These are phyloP conservation scores for Theristicus caerulescens DNA, from an alignment of 2,113 vertebrate species.

Conservation along the genomic window DNA sequence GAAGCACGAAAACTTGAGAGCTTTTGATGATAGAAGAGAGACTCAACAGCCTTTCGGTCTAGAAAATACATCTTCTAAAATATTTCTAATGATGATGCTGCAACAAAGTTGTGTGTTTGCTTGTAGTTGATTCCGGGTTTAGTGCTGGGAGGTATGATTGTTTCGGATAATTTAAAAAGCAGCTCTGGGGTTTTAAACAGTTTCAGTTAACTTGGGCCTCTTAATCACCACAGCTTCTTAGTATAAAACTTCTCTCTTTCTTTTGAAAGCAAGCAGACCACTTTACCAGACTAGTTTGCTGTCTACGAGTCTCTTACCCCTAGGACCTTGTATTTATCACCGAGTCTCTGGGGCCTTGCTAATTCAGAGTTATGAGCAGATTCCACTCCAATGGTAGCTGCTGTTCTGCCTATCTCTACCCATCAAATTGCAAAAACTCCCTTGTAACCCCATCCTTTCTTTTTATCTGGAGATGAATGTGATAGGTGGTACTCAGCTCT, in stretches of 20 bases:
- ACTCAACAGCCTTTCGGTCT: not conserved
- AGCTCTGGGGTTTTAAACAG: not conserved
- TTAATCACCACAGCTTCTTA: not conserved
- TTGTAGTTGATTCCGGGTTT: not conserved
- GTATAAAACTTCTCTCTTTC: not conserved
- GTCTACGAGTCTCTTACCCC: not conserved
- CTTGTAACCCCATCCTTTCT: not conserved
- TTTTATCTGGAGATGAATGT: not conserved
- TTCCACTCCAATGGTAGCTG: not conserved
- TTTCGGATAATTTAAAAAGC: not conserved
- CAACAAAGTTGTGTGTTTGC: not conserved
- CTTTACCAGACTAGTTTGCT: not conserved
- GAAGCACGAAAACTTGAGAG: not conserved
- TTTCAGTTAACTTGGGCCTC: not conserved
- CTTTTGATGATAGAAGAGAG: not conserved
- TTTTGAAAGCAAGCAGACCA: not conserved
- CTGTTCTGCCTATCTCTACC: not conserved
- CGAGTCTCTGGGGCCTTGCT: not conserved
- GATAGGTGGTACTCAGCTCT: not conserved
- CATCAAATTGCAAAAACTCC: not conserved
- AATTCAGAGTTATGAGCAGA: not conserved
- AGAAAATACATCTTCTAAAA: not conserved
- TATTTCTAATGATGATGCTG: not conserved
- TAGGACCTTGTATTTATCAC: not conserved
- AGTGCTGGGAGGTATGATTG: not conserved